phyloP scores from a whole-genome alignment of 2,888 invertebrate genomes.

The Fragum sueziense region DNA sequence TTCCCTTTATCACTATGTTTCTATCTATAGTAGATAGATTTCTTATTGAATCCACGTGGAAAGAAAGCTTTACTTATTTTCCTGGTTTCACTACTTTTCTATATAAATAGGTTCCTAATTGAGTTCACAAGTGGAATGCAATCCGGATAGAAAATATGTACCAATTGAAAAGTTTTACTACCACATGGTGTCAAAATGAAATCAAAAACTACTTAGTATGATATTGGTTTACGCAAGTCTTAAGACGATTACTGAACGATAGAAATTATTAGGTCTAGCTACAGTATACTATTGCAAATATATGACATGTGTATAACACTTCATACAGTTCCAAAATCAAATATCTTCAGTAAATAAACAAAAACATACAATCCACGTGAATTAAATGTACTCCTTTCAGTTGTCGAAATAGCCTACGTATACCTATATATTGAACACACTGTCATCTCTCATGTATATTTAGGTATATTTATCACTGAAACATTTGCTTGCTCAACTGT shows the following conservation, averaged over 20 bases:
- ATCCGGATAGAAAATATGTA: not conserved
- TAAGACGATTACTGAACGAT: constrained; percentile 7
- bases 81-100: no score
- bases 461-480: not conserved
- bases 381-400: not conserved
- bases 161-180: not conserved
- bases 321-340: not conserved
- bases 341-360: not conserved
- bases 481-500: constrained; percentile 12
- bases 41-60: no score
- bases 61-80: no score
- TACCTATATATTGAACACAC: not conserved
- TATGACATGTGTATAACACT: not conserved
- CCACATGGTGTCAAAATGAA: constrained; percentile 12
- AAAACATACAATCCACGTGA: not conserved
- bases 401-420: not conserved
- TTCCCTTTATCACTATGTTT: not conserved
- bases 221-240: not conserved
- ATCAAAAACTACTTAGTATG: constrained; percentile 16
- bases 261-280: no score
- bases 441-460: not conserved
- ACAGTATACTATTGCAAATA: no score
- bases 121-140: not conserved
- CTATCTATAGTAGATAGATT: no score
- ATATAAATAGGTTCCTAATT: not conserved